phyloP scores from a whole-genome alignment of 2,113 vertebrate species.

The Marmota monax region DNA sequence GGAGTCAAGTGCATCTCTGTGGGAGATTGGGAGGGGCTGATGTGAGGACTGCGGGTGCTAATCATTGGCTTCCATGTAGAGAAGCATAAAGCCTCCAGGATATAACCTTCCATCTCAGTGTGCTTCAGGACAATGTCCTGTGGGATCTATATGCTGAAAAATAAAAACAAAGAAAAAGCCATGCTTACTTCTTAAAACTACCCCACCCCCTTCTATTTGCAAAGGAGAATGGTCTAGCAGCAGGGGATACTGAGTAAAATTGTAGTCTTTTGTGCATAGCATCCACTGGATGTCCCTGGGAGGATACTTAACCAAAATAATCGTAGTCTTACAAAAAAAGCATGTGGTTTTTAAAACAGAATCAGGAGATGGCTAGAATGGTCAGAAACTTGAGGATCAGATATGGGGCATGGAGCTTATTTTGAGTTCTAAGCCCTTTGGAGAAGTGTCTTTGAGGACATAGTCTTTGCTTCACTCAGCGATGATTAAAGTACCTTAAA shows the following conservation, averaged over 20 bases:
- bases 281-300: not conserved
- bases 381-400: not conserved
- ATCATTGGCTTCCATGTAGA: not conserved
- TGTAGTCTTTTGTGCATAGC: not conserved
- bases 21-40: no score
- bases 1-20: not conserved
- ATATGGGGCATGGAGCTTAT: accelerated
- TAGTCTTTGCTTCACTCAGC: not conserved
- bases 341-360: not conserved
- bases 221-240: not conserved
- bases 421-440: not conserved
- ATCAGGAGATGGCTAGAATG: not conserved
- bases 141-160: not conserved
- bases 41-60: not conserved
- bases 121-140: not conserved
- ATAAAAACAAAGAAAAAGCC: not conserved
- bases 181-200: not conserved
- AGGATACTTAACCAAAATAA: not conserved
- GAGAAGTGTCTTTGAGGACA: not conserved
- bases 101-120: not conserved
- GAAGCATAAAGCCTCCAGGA: no score
- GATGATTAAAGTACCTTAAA: not conserved
- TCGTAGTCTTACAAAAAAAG: not conserved
- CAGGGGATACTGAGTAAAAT: not conserved
- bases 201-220: not conserved